Evolutionary conservation across 1,140 invertebrate species (phyloP).

Genomic region (Lepidurus apus): DNA sequence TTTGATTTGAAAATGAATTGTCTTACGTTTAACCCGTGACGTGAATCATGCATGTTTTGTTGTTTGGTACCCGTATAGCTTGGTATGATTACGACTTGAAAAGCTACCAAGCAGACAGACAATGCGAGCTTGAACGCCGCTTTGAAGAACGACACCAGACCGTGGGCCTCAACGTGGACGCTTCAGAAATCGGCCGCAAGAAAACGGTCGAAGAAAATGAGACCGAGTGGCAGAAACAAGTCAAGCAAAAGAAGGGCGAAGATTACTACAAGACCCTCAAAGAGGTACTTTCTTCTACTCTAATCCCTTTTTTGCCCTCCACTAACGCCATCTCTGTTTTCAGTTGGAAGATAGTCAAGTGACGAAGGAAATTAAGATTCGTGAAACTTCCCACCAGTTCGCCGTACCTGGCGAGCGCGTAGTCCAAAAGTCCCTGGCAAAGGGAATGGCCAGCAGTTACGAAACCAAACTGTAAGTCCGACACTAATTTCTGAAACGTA

Average conservation of each 20-base stretch:
- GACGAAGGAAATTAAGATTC: conserved; percentile 67
- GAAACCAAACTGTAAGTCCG: conserved; percentile 65
- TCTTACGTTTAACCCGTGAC: background rate
- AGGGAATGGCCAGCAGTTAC: conserved; percentile 78
- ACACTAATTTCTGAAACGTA: background rate
- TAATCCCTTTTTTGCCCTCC: background rate
- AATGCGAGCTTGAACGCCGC: conserved; percentile 66
- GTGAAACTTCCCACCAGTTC: conserved; percentile 72
- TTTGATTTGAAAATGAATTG: background rate
- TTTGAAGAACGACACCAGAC: conserved; percentile 29
- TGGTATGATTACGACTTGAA: conserved; percentile 86
- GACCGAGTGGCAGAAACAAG: conserved; percentile 75
- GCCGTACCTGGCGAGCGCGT: conserved; percentile 77
- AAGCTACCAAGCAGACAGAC: conserved; percentile 73
- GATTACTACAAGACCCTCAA: conserved; percentile 78
- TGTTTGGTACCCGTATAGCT: conserved; percentile 53
- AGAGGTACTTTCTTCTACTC: conserved; percentile 46
- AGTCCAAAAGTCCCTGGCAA: conserved; percentile 66
- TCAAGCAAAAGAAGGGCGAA: conserved; percentile 71
- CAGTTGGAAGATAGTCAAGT: conserved; percentile 74
- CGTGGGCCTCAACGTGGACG: conserved; percentile 8
- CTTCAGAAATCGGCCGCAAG: conserved; percentile 40
- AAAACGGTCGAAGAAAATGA: conserved; percentile 66
- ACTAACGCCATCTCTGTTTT: conserved; percentile 33
- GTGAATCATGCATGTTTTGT: conserved; percentile 32